Base-by-base conservation (phyloP, 2,888 invertebrate species). In the Chaetoderma sp. region DNA sequence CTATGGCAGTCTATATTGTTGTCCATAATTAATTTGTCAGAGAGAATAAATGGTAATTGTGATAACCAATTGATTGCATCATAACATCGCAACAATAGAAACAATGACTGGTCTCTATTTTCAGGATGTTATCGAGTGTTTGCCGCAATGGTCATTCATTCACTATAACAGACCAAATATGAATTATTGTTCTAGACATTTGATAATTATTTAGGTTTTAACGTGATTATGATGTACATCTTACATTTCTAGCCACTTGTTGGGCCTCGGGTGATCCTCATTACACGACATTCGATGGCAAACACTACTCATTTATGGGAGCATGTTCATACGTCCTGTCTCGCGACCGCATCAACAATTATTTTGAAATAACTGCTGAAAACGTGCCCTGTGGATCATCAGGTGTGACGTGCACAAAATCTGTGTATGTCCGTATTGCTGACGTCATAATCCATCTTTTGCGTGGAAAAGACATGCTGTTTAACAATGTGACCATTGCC, bases 181-280 rank as follows among this genome's bases (percentile, higher is more conserved):
- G n/a, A n/a, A 36, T 10, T 13, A 36, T 36, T 36, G 13, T 36
- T 8, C 39, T 36, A 36, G 13, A 36, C 10, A 10, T 36, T 8
- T 36, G 10, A 13, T 36, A 13, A 36, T 36, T 10, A 13, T 36
- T n/a, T 36, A n/a, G 10, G 39, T 36, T 36, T 36, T 36, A 36
- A 10, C 10, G 10, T n/a, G 10, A 36, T 36, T 36, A n/a, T n/a
- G 21, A 2, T 21, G 21, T 42, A 4, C 49, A 0, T n/a, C 33
- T 49, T 56, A 18, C 44, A 28, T 60, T 68, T 71, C 0, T 50
- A 77, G 79, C 71, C 13, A 65, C 70, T 13, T 96, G 95, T 83
- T 89, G 91, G 30, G 92, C 93, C 0, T 95, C 94, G 93, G 96
- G 96, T 2, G 95, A 95, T 84, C 94, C 95, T 0, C 95, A 96